Evolutionary conservation across 1,140 invertebrate species (phyloP).

Genomic region (Drosophila sechellia): DNA sequence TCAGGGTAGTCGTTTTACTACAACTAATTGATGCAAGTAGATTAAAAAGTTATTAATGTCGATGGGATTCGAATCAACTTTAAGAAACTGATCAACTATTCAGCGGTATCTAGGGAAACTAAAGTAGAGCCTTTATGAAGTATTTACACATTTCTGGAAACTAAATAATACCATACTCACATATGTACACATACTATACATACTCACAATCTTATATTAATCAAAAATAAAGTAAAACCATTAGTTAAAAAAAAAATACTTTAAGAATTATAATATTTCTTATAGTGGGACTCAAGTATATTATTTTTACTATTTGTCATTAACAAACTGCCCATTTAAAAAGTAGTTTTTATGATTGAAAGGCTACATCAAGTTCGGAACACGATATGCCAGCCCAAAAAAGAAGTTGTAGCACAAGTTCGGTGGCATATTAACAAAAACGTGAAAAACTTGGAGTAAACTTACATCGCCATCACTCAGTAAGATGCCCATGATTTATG

Average conservation of each 20-base stretch:
- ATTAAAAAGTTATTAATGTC: slow-evolving; percentile 8
- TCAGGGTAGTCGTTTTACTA: slow-evolving; percentile 17
- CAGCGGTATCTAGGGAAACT: too few relatives aligned
- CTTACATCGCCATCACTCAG: slow-evolving; percentile 83
- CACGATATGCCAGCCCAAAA: background rate
- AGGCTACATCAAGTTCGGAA: background rate
- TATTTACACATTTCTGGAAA: too few relatives aligned
- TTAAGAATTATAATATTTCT: too few relatives aligned
- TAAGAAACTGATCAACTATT: slow-evolving; percentile 22
- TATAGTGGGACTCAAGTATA: too few relatives aligned
- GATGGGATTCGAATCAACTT: background rate
- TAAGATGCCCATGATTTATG: slow-evolving; percentile 79
- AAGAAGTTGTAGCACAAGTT: slow-evolving; percentile 16
- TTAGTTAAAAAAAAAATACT: too few relatives aligned
- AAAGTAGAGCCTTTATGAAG: too few relatives aligned
- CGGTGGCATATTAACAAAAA: slow-evolving; percentile 20
- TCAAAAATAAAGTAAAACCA: too few relatives aligned
- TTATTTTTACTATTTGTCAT: too few relatives aligned
- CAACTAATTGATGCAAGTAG: slow-evolving; percentile 11
- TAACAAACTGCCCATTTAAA: background rate
- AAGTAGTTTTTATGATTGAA: background rate
- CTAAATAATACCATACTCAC: too few relatives aligned
- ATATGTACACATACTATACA: too few relatives aligned
- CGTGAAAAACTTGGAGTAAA: slow-evolving; percentile 37
- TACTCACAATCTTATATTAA: too few relatives aligned